Conservation (phyloP, 2,888 invertebrate species). For the Ischnus inquisitorius region DNA sequence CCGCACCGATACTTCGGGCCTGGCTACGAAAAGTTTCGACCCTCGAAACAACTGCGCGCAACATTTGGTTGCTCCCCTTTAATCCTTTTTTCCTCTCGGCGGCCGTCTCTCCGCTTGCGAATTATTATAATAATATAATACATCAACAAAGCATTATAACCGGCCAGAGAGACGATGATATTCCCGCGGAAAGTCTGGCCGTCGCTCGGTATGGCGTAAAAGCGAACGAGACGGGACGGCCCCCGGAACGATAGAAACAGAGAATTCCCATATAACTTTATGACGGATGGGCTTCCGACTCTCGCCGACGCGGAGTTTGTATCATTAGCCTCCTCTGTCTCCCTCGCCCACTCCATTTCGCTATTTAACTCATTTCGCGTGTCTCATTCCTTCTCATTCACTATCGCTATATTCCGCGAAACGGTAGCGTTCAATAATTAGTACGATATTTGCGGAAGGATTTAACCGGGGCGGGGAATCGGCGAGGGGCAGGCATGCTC, state of each 20-base stretch:
- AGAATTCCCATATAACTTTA: slow-evolving; percentile 69
- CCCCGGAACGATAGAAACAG: slow-evolving; percentile 58
- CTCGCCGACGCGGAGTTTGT: slow-evolving; percentile 61
- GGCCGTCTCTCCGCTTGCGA: not conserved
- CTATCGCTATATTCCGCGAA: slow-evolving; percentile 34
- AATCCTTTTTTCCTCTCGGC: not conserved
- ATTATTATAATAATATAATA: slow-evolving; percentile 32
- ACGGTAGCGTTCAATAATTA: slow-evolving; percentile 66
- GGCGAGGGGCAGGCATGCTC: slow-evolving; percentile 1
- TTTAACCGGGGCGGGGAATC: slow-evolving; percentile 52
- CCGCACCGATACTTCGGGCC: not conserved
- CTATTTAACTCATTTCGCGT: slow-evolving; percentile 4
- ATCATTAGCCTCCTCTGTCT: slow-evolving; percentile 59
- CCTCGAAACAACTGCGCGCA: not conserved
- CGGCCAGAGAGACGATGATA: slow-evolving; percentile 41
- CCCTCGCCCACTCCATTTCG: slow-evolving; percentile 40
- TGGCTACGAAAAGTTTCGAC: not conserved
- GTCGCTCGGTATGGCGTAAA: not conserved
- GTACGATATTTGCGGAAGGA: slow-evolving; percentile 66
- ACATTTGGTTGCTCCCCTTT: slow-evolving; percentile 2
- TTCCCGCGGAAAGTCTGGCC: slow-evolving; percentile 46
- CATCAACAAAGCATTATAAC: slow-evolving; percentile 35
- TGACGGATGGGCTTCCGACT: slow-evolving; percentile 69
- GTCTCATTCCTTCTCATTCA: slow-evolving; percentile 57
- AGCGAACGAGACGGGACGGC: slow-evolving; percentile 50